A percentile compares a stretch with the other conserved stretches of the same genome.
These are phyloP conservation scores for Nymphalis c-album DNA, from an alignment of 2,888 invertebrate species.

Conservation along the genomic window DNA sequence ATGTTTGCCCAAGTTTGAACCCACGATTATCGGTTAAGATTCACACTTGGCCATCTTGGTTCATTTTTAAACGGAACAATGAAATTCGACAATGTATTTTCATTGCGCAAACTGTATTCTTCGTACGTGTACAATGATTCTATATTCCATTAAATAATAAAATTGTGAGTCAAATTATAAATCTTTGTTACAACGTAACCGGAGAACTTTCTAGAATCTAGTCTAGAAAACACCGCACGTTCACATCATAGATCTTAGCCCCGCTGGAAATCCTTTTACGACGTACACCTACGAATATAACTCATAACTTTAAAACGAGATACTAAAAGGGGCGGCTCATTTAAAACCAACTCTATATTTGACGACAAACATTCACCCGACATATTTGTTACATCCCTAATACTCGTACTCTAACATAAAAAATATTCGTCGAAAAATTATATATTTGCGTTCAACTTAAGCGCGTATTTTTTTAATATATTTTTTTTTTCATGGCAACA, in stretches of 20 bases:
- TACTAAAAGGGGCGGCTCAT: slow-evolving; percentile 18
- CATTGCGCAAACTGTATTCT: background rate
- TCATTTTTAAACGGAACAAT: no score
- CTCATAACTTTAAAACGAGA: slow-evolving; percentile 31
- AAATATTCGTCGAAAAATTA: slow-evolving; percentile 8
- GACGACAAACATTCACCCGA: background rate
- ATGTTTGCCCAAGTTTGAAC: no score
- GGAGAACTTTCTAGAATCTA: slow-evolving; percentile 17
- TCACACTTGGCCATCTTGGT: no score
- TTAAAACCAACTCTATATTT: background rate
- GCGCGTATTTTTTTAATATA: slow-evolving; percentile 1
- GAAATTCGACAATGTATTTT: background rate
- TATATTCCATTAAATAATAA: slow-evolving; percentile 13
- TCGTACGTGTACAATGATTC: slow-evolving; percentile 2
- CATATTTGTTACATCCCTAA: background rate
- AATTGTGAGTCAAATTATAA: slow-evolving; percentile 18
- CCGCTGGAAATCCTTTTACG: slow-evolving; percentile 36
- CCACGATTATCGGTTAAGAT: no score
- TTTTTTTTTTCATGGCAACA: slow-evolving; percentile 9
- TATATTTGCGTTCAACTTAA: background rate
- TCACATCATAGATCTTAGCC: slow-evolving; percentile 34
- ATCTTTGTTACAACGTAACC: slow-evolving; percentile 22
- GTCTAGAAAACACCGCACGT: slow-evolving; percentile 33
- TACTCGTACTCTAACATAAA: background rate
- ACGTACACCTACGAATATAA: slow-evolving; percentile 32